Percentiles rank a stretch among this genome's conserved stretches.
These are phyloP conservation scores for Chromoteleia sp. DNA, from an alignment of 2,888 invertebrate genomes.

Conservation along the genomic window DNA sequence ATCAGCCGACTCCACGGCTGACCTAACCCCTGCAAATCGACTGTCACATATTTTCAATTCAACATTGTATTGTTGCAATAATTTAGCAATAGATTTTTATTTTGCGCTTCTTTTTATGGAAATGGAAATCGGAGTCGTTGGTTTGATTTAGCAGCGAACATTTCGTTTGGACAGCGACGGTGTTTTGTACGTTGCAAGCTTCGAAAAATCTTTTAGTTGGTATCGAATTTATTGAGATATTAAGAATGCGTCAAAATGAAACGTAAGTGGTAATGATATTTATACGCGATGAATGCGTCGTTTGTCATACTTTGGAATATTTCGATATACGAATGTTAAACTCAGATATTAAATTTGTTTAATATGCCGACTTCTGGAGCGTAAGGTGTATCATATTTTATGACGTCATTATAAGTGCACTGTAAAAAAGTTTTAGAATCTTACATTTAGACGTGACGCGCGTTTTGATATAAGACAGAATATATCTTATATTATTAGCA, in stretches of 20 bases:
- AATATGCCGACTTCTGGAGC: slow-evolving; percentile 23
- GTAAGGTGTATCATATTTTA: slow-evolving; percentile 26
- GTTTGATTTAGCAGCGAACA: slow-evolving; percentile 25
- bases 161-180: background rate
- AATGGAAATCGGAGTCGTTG: slow-evolving; percentile 33
- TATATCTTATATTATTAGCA: background rate
- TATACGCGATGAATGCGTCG: slow-evolving; percentile 12
- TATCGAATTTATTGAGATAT: slow-evolving; percentile 30
- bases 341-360: slow-evolving; percentile 33
- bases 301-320: too few relatives aligned
- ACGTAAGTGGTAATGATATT: background rate
- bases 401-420: slow-evolving; percentile 21
- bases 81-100: slow-evolving; percentile 43
- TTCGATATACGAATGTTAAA: slow-evolving; percentile 11
- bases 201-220: slow-evolving; percentile 4
- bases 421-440: slow-evolving; percentile 10
- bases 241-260: slow-evolving; percentile 16
- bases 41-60: slow-evolving; percentile 53
- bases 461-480: too few relatives aligned
- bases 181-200: background rate
- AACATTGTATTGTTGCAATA: slow-evolving; percentile 56
- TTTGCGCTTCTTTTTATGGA: slow-evolving; percentile 15
- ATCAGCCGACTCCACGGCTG: slow-evolving; percentile 50
- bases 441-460: too few relatives aligned
- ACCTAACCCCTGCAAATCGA: slow-evolving; percentile 53